These are phyloP conservation scores for Archegozetes longisetosus DNA, from an alignment of 1,140 invertebrate species.

Conservation along the genomic window DNA sequence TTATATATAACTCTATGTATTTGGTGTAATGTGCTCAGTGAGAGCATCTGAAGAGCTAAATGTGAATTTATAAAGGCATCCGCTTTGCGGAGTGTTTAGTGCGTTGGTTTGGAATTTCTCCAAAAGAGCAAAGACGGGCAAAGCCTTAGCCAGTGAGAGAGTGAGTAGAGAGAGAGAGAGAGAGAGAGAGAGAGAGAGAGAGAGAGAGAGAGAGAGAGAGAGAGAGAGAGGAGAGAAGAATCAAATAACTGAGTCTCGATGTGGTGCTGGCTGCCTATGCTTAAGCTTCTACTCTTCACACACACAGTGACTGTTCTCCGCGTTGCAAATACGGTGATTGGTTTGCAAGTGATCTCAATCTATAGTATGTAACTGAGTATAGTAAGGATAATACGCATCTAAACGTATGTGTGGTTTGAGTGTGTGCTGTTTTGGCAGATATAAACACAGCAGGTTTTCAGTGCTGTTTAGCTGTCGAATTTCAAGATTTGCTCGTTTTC, in stretches of 20 bases:
- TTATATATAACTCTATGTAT: too few species aligned
- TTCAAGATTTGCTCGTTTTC: neutral
- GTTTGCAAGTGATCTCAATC: too few species aligned
- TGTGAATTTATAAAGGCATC: neutral
- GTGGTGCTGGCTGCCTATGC: neutral
- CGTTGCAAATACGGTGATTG: too few species aligned
- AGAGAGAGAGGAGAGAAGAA: conserved; percentile 1
- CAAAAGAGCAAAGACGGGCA: neutral
- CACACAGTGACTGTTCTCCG: too few species aligned
- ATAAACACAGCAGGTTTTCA: neutral
- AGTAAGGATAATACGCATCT: too few species aligned
- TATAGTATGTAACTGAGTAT: too few species aligned
- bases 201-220: neutral
- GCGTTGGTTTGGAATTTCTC: neutral
- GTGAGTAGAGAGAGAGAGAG: neutral
- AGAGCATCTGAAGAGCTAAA: too few species aligned
- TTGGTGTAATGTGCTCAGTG: too few species aligned
- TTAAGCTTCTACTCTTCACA: neutral
- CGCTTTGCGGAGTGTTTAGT: neutral
- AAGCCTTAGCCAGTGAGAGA: too few species aligned
- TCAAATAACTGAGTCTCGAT: neutral
- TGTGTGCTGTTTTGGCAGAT: neutral
- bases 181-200: neutral
- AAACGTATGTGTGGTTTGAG: neutral
- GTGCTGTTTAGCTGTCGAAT: neutral